Evolutionary conservation across 2,888 invertebrate species (phyloP).

Genomic region (Brenthis ino): DNA sequence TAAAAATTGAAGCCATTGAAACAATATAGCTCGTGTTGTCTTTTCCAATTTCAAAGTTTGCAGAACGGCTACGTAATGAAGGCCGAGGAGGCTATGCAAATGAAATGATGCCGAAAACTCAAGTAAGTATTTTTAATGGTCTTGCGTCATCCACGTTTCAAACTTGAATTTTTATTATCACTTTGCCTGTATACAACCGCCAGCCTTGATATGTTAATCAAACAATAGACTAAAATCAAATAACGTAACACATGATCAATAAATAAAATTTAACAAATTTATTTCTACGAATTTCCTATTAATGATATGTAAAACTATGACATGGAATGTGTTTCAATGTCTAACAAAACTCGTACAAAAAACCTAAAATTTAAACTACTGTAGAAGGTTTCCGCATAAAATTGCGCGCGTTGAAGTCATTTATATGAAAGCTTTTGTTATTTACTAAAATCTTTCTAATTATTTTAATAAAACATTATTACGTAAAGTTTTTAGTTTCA

Average conservation of each 20-base stretch:
- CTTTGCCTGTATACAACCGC: conserved; percentile 76
- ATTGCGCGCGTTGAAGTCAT: conserved; percentile 40
- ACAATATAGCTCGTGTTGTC: conserved; percentile 78
- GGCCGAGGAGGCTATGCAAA: conserved; percentile 78
- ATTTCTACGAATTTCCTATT: conserved; percentile 37
- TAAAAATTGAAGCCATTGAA: conserved; percentile 80
- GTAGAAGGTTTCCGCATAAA: background rate
- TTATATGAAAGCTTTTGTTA: conserved; percentile 19
- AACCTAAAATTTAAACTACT: background rate
- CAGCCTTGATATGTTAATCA: conserved; percentile 81
- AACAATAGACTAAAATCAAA: conserved; percentile 80
- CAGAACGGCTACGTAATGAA: conserved; percentile 80
- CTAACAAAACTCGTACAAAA: no score
- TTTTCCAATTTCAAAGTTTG: conserved; percentile 80
- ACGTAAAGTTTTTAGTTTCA: no score
- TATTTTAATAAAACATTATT: background rate
- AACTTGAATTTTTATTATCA: conserved; percentile 83
- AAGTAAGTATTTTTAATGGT: conserved; percentile 78
- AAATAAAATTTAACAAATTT: conserved; percentile 60
- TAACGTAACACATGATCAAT: conserved; percentile 73
- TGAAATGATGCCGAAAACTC: conserved; percentile 79
- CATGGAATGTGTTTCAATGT: no score
- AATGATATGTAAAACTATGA: no score
- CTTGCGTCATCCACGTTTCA: conserved; percentile 80
- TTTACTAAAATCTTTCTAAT: background rate